Evolutionary conservation across 1,140 invertebrate species (phyloP).

Genomic region (Meloidogyne chitwoodi): DNA sequence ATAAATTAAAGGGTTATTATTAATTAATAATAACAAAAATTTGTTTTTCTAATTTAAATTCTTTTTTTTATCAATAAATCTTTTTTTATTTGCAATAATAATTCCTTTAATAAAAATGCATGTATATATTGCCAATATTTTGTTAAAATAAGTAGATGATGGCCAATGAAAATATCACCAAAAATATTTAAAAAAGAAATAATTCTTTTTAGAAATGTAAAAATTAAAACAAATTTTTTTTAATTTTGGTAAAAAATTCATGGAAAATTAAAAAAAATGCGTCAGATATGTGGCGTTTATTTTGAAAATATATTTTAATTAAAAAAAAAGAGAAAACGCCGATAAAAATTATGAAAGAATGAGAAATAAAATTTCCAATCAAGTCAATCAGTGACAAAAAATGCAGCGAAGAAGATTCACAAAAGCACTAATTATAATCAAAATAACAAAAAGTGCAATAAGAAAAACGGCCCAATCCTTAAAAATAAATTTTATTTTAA

Average conservation of each 20-base stretch:
- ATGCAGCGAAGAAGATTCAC: constrained; percentile 40
- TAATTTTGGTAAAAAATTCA: too few relatives aligned
- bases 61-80: not conserved
- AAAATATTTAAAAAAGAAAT: too few relatives aligned
- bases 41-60: too few relatives aligned
- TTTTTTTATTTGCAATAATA: not conserved
- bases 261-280: not conserved
- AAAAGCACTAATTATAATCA: constrained; percentile 38
- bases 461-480: constrained; percentile 38
- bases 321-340: not conserved
- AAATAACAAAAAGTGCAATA: constrained; percentile 26
- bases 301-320: not conserved
- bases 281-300: not conserved
- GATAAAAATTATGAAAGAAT: not conserved
- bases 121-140: too few relatives aligned
- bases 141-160: too few relatives aligned
- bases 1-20: too few relatives aligned
- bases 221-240: too few relatives aligned
- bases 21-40: too few relatives aligned
- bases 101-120: too few relatives aligned
- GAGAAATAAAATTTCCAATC: not conserved
- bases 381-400: constrained; percentile 30
- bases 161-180: too few relatives aligned
- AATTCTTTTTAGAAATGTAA: too few relatives aligned
- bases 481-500: constrained; percentile 7